Evolutionary conservation across 2,888 invertebrate genomes (phyloP), one percentile per base, ranked within the genome.

Genomic region (Formica aserva): DNA sequence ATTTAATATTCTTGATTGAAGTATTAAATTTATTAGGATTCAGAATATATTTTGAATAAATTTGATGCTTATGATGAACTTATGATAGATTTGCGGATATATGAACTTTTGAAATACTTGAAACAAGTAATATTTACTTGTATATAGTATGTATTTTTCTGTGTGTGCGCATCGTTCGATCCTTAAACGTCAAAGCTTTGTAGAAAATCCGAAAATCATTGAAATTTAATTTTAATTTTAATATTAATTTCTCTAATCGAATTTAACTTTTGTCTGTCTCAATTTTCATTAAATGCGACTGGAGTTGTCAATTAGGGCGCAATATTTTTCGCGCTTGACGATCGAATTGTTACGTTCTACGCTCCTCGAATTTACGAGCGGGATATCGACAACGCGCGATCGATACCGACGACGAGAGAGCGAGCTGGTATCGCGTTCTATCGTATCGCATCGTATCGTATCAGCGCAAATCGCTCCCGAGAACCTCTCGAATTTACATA

Each of bases 401-500:
- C 38, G 62, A 69, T 87, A 78, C 78, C 77, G 57, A 60, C 13
- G 22, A 57, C 57, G 80, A 60, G 63, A 15, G 60, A 26, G 57
- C 29, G 69, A 62, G 38, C 66, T 15, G n/a, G 52, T 81, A 81
- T 81, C 81, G 72, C 48, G 48, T 52, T n/a, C 48, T 52, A 52
- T 52, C 48, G 38, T 41, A 45, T 77, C 77, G 38, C 15, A 69
- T 82, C 76, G 55, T 32, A 76, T 67, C 63, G 57, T 71, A 57
- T 57, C 67, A 41, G 26, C 65, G 63, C 63, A 75, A 88, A 88
- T 89, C 86, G 86, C 85, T 82, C 84, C 55, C 71, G 80, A 72
- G 76, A 76, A 74, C 74, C 69, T 35, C 63, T 69, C 69, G 77
- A 72, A 92, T 92, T 92, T 91, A 87, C 92, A 91, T 92, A 93